Conservation (phyloP, 2,888 invertebrate species). For the Idaea dimidiata region DNA sequence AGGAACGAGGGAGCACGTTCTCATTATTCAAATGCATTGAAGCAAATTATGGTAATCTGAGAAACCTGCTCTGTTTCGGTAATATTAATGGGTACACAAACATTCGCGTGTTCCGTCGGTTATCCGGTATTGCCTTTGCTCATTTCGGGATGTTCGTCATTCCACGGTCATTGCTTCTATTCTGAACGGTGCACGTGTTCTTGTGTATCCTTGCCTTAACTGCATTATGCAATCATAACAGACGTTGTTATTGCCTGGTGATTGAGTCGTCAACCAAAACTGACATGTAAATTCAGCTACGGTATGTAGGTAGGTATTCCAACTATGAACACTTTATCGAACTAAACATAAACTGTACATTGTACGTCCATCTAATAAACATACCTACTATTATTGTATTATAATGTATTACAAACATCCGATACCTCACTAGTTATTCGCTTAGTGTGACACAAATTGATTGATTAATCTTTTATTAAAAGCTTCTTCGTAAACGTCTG, state of each 20-base stretch:
- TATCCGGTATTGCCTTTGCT: constrained; percentile 42
- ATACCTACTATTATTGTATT: no score
- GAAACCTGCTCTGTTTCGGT: constrained; percentile 77
- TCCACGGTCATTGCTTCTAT: constrained; percentile 25
- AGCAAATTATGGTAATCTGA: constrained; percentile 80
- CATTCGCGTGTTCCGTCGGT: constrained; percentile 47
- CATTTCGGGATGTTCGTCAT: constrained; percentile 34
- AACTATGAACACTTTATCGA: background rate
- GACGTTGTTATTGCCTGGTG: constrained; percentile 22
- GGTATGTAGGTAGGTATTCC: background rate
- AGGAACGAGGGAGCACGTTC: constrained; percentile 64
- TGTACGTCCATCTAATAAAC: no score
- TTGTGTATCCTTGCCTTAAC: constrained; percentile 6
- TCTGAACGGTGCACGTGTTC: constrained; percentile 25
- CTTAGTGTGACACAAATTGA: background rate
- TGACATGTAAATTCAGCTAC: background rate
- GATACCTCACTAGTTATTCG: background rate
- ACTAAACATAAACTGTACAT: no score
- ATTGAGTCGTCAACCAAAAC: constrained; percentile 8
- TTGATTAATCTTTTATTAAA: background rate
- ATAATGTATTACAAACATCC: background rate
- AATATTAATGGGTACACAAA: constrained; percentile 75
- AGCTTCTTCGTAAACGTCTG: background rate
- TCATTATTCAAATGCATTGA: constrained; percentile 80
- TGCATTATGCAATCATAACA: constrained; percentile 32